Percentiles rank a stretch among this genome's conserved stretches.
Evolutionary conservation across 2,113 vertebrate species (phyloP).

Genomic region (Ailurus styani): DNA sequence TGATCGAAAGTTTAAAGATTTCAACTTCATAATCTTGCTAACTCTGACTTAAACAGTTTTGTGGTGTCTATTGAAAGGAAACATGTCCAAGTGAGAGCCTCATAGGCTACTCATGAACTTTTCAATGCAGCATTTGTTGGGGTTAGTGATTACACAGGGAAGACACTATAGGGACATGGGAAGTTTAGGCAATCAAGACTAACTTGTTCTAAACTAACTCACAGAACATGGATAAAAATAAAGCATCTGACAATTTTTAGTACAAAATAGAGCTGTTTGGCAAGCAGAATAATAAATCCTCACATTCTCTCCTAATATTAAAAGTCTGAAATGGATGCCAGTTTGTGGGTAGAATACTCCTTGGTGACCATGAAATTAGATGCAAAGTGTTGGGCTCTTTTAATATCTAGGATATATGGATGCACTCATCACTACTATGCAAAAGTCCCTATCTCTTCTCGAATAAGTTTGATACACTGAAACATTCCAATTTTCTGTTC

Average conservation of each 20-base stretch:
- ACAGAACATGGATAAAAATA: background rate
- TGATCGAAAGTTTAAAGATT: background rate
- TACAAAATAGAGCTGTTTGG: background rate
- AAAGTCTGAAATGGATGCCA: background rate
- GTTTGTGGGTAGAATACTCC: background rate
- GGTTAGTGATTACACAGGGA: background rate
- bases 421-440: background rate
- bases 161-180: background rate
- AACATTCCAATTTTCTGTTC: background rate
- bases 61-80: background rate
- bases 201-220: background rate
- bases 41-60: background rate
- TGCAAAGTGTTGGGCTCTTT: background rate
- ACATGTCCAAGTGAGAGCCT: background rate
- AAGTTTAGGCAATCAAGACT: background rate
- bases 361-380: background rate
- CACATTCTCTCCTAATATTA: background rate
- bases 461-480: background rate
- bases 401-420: background rate
- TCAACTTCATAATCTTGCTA: background rate
- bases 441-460: background rate
- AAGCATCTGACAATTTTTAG: background rate
- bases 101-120: background rate
- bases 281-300: background rate
- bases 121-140: rapidly evolving